phyloP scores from a whole-genome alignment of 2,888 invertebrate genomes.

The Mongoloraphidia duomilia region DNA sequence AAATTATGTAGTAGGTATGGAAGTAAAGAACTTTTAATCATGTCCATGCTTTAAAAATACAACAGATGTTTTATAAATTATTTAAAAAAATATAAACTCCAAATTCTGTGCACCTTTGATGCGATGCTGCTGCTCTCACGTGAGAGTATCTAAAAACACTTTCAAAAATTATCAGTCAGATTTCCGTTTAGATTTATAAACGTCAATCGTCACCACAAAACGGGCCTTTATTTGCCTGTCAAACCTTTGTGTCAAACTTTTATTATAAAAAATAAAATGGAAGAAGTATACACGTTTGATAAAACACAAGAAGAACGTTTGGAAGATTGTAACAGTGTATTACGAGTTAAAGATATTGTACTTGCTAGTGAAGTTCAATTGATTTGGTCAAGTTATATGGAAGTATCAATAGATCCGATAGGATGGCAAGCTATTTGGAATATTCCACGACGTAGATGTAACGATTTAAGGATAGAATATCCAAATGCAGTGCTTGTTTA shows the following conservation, averaged over 20 bases:
- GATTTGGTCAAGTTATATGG: conserved; percentile 41
- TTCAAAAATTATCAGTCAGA: no score
- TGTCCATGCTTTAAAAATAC: no score
- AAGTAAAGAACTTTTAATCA: no score
- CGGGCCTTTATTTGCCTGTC: no score
- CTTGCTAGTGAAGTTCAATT: conserved; percentile 34
- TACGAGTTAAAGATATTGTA: conserved; percentile 27
- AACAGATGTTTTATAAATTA: no score
- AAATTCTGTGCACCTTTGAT: no score
- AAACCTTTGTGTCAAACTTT: background rate
- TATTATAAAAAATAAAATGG: conserved; percentile 27
- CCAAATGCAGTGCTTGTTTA: conserved; percentile 47
- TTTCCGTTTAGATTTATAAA: no score
- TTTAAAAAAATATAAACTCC: no score
- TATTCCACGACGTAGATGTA: conserved; percentile 46
- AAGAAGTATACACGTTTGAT: conserved; percentile 39
- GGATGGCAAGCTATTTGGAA: conserved; percentile 62
- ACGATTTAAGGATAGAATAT: conserved; percentile 46
- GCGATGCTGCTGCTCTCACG: no score
- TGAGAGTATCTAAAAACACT: no score
- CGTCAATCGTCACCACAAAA: no score
- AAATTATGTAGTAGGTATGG: no score
- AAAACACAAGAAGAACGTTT: conserved; percentile 40
- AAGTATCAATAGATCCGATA: conserved; percentile 44
- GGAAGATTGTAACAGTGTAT: conserved; percentile 36